phyloP scores from a whole-genome alignment of 2,888 invertebrate species.

The Macropis europaea region DNA sequence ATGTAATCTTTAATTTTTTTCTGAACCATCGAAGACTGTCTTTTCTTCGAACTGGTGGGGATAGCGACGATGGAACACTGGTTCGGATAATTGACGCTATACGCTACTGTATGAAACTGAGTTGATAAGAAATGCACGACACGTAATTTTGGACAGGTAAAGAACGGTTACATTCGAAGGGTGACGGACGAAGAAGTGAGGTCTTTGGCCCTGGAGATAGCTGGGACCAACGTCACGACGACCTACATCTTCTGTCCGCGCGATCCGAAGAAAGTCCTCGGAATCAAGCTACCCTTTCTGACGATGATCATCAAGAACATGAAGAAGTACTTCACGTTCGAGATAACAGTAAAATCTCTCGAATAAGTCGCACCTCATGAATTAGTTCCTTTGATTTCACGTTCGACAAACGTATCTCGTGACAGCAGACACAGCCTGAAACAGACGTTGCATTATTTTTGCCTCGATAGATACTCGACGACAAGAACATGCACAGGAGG shows the following conservation, averaged over 20 bases:
- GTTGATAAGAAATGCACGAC: neutral
- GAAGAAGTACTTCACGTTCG: conserved; percentile 98
- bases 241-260: conserved; percentile 96
- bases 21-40: too few relatives aligned
- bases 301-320: conserved; percentile 98
- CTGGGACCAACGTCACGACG: conserved; percentile 97
- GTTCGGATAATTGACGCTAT: too few relatives aligned
- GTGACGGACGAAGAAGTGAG: conserved; percentile 98
- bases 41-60: too few relatives aligned
- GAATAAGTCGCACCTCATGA: neutral
- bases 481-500: conserved; percentile 93
- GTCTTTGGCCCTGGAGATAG: conserved; percentile 95
- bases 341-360: conserved; percentile 90
- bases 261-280: conserved; percentile 93
- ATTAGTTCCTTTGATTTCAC: neutral
- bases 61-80: too few relatives aligned
- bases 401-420: too few relatives aligned
- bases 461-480: conserved; percentile 91
- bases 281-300: conserved; percentile 95
- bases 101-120: neutral
- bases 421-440: too few relatives aligned
- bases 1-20: too few relatives aligned
- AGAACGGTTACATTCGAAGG: conserved; percentile 95
- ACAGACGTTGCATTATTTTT: conserved; percentile 17
- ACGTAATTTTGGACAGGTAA: conserved; percentile 80